phyloP scores from a whole-genome alignment of 1,140 invertebrate genomes.

The Trialeurodes vaporariorum region DNA sequence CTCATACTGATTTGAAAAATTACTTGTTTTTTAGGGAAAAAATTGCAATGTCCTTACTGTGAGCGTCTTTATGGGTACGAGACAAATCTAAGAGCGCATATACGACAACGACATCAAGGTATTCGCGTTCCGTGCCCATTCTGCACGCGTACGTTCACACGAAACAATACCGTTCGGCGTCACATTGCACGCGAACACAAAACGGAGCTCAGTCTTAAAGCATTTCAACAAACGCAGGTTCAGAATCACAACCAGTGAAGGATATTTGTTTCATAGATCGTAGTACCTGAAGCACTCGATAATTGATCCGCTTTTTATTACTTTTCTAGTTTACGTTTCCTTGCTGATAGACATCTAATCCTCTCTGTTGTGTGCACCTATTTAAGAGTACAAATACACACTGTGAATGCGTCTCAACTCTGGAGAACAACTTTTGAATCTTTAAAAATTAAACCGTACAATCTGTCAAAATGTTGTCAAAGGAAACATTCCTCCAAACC shows the following conservation, averaged over 20 bases:
- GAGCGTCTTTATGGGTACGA: conserved; percentile 86
- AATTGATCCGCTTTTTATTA: not conserved
- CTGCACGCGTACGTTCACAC: conserved; percentile 78
- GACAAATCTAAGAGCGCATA: conserved; percentile 80
- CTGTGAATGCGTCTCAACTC: not conserved
- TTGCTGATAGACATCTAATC: not conserved
- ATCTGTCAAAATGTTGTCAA: too few relatives aligned
- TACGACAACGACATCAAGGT: conserved; percentile 77
- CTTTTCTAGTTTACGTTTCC: not conserved
- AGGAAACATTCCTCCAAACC: too few relatives aligned
- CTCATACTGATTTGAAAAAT: not conserved
- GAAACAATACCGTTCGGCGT: conserved; percentile 78
- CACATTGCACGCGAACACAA: conserved; percentile 80
- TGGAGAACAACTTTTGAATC: not conserved
- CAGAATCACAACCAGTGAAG: conserved; percentile 28
- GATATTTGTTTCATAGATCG: not conserved
- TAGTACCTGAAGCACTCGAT: not conserved
- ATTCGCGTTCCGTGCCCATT: conserved; percentile 78
- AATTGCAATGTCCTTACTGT: conserved; percentile 82
- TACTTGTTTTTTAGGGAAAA: conserved; percentile 52
- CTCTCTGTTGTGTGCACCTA: not conserved
- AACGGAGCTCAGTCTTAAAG: conserved; percentile 53
- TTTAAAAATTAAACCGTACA: too few relatives aligned
- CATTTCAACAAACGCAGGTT: conserved; percentile 41
- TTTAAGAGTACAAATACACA: not conserved